Evolutionary conservation across 1,140 invertebrate genomes (phyloP), one percentile per base, ranked within the genome.

Genomic region (Aphis craccivora): DNA sequence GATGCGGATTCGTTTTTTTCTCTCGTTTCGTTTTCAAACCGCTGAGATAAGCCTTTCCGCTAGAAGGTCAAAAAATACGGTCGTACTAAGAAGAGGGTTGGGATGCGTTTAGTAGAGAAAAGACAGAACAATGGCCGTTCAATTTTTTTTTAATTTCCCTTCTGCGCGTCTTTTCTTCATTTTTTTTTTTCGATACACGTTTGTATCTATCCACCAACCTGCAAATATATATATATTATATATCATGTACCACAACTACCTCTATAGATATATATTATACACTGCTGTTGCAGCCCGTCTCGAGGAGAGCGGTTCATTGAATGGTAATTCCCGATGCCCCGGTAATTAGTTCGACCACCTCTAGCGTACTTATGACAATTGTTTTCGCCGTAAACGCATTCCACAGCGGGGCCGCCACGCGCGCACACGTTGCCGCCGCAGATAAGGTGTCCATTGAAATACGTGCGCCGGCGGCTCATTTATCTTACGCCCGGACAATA

Each of bases 331-430:
- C 40, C 25, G 90, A 60, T 43, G 55, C 40, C 90, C 90, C 90
- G 90, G 40, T 91, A 91, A 91, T 91, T 91, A 91, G 90, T 91
- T 91, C 40, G 55, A 76, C 53, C 90, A 91, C 90, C 90, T 91
- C 90, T 30, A 76, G 55, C 51, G 55, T 45, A n/a, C 51, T n/a
- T 48, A n/a, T 22, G 87, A 89, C 51, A 90, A 90, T 90, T 67
- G 89, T 90, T 90, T 90, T 90, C 37, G 89, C 40, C 37, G 53
- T 67, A 43, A 90, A 90, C 55, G 53, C 35, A 90, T 90, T 90
- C 89, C 55, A 25, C 60, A 37, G 43, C 37, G n/a, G 76, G 76
- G 76, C 60, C 60, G 23, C 23, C 55, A 23, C 55, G 55, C 55
- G 23, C 25, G 55, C n/a, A 76, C 67, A 76, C n/a, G n/a, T 76